These are phyloP conservation scores for Anastrepha obliqua DNA, from an alignment of 1,140 invertebrate genomes.

Conservation along the genomic window DNA sequence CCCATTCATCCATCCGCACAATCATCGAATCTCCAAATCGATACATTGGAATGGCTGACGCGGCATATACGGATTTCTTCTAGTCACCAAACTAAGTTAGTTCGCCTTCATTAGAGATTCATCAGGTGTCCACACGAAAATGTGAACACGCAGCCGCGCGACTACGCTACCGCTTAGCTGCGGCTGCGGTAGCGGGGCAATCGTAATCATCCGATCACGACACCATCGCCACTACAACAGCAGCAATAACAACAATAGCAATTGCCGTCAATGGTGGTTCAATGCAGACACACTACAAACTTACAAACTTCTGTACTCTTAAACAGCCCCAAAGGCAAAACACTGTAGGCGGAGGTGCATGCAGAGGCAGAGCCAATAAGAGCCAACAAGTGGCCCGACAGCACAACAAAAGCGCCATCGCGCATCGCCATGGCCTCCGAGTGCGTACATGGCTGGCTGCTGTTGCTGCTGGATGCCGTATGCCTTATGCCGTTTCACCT, in stretches of 20 bases:
- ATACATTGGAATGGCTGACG: conserved; percentile 42
- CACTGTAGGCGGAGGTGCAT: not conserved
- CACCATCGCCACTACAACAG: not conserved
- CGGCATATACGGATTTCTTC: conserved; percentile 28
- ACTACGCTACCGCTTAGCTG: conserved; percentile 23
- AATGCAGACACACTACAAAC: not conserved
- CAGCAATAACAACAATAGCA: not conserved
- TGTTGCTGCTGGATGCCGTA: conserved; percentile 59
- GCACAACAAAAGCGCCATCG: conserved; percentile 42
- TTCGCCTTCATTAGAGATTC: conserved; percentile 73
- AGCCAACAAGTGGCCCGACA: not conserved
- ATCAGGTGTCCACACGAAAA: conserved; percentile 65
- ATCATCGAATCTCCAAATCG: conserved; percentile 48
- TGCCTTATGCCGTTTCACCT: conserved; percentile 61
- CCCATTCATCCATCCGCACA: not conserved
- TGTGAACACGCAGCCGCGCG: conserved; percentile 58
- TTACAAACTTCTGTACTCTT: not conserved
- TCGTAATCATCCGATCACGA: conserved; percentile 30
- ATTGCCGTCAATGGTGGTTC: not conserved
- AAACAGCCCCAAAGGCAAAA: not conserved
- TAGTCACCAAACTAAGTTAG: conserved; percentile 56
- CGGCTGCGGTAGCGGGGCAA: not conserved
- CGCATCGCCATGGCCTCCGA: conserved; percentile 57
- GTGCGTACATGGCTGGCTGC: conserved; percentile 56
- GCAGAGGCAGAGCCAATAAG: not conserved